These are phyloP conservation scores for Notothenia rossii DNA, from an alignment of 2,113 vertebrate species.

Conservation along the genomic window DNA sequence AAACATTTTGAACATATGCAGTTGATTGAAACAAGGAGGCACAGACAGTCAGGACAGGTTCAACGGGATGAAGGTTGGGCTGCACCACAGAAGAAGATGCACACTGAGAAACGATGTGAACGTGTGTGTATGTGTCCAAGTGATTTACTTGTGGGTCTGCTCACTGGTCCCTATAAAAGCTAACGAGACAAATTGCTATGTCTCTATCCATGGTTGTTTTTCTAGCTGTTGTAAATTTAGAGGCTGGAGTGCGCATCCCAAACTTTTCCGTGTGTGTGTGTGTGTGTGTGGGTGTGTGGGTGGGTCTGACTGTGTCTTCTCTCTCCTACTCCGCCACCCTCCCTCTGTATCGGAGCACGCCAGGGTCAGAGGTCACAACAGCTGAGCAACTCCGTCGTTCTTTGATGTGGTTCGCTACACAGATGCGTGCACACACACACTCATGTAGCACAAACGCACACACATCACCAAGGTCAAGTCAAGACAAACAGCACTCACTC, in stretches of 20 bases:
- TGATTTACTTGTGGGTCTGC: conserved; percentile 56
- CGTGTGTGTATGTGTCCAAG: not conserved
- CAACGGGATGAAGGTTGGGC: conserved; percentile 6
- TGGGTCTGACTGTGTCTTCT: conserved; percentile 28
- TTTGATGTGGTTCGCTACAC: conserved; percentile 79
- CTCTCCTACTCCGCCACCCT: conserved; percentile 55
- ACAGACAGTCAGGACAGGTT: conserved; percentile 19
- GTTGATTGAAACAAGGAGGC: conserved; percentile 17
- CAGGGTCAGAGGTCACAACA: conserved; percentile 78
- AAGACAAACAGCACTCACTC: conserved; percentile 74
- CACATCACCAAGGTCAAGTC: conserved; percentile 67
- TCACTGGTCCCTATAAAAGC: conserved; percentile 62
- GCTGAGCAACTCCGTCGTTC: conserved; percentile 63
- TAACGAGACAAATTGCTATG: conserved; percentile 66
- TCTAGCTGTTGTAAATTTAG: conserved; percentile 68
- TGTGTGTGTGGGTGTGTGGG: conserved; percentile 11
- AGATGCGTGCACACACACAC: conserved; percentile 37
- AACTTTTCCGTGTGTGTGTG: conserved; percentile 41
- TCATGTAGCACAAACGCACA: conserved; percentile 8
- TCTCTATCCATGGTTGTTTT: conserved; percentile 58
- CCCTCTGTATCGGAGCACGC: conserved; percentile 76
- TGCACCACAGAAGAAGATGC: conserved; percentile 20
- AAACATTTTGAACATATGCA: conserved; percentile 42
- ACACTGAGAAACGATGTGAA: not conserved
- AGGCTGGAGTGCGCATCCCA: conserved; percentile 31